Evolutionary conservation across 2,113 vertebrate species (phyloP), one percentile per base, ranked within the genome.

Genomic region (Phaetusa simplex): DNA sequence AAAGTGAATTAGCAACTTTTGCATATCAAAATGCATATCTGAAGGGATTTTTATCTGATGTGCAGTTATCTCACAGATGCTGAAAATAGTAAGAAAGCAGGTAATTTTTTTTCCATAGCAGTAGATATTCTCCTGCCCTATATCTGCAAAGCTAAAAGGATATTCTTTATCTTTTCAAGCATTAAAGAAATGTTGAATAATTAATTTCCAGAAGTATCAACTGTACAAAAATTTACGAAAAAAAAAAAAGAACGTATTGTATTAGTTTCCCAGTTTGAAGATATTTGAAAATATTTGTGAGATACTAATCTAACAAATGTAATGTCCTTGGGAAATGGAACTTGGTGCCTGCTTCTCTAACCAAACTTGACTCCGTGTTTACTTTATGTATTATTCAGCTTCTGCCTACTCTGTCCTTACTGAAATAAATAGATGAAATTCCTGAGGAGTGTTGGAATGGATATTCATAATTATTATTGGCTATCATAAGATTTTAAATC

Each of bases 151-250:
- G 72, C 91, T 84, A 61, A 91, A 89, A 94, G 73, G 65, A 86
- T 93, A 76, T 84, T 94, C 73, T 94, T 95, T 89, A 93, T 91
- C 72, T 84, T 87, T 86, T 93, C 55, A 91, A 83, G 61, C 73
- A 82, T 81, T 89, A 88, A 92, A 92, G 74, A 77, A 87, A 53
- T 16, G 32, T 76, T 96, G 73, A 92, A 94, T 92, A 94, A 96
- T 95, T 97, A 55, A 91, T 93, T 86, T 91, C 53, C 32, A 93
- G 58, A 95, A 91, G 32, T 72, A 91, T 93, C 94, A 91, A 69
- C 34, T 71, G 21, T 45, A 76, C n/a, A 53, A 74, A 92, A 74
- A 72, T 0, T 45, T 27, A 74, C 55, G 27, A 12, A n/a, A 59
- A 43, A 38, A 70, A 73, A 82, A 32, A 3, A 4, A n/a, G 2